Evolutionary conservation across 2,113 vertebrate genomes (phyloP).

Genomic region (Siphamia tubifer): DNA sequence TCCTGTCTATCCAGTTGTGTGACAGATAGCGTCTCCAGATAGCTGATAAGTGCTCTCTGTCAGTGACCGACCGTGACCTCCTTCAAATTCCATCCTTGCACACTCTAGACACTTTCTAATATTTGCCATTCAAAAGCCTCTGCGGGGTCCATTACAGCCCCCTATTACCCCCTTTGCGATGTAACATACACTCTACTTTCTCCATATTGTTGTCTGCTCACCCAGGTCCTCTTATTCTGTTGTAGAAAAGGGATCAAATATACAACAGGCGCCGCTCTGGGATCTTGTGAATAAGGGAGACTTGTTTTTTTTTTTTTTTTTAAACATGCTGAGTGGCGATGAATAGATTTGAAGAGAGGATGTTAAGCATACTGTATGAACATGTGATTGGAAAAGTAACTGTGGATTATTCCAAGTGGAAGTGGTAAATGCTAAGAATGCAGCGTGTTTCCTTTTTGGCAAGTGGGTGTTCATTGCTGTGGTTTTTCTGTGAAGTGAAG

Average conservation of each 20-base stretch:
- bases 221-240: constrained; percentile 38
- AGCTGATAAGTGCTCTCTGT: constrained; percentile 64
- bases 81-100: constrained; percentile 38
- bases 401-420: not conserved
- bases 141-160: constrained; percentile 42
- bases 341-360: constrained; percentile 54
- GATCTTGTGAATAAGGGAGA: constrained; percentile 61
- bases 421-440: constrained; percentile 30
- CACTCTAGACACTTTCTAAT: constrained; percentile 38
- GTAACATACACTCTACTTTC: constrained; percentile 72
- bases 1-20: constrained; percentile 63
- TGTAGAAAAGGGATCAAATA: constrained; percentile 76
- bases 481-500: not conserved
- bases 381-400: too few relatives aligned
- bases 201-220: constrained; percentile 63
- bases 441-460: constrained; percentile 14
- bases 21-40: constrained; percentile 69
- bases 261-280: constrained; percentile 70
- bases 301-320: constrained; percentile 60
- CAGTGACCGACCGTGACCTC: constrained; percentile 57
- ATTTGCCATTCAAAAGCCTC: constrained; percentile 34
- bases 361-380: constrained; percentile 36
- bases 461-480: not conserved
- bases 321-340: constrained; percentile 44
- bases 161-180: constrained; percentile 19